These are phyloP conservation scores for Nautilus pompilius DNA, from an alignment of 1,140 invertebrate species.

Conservation along the genomic window DNA sequence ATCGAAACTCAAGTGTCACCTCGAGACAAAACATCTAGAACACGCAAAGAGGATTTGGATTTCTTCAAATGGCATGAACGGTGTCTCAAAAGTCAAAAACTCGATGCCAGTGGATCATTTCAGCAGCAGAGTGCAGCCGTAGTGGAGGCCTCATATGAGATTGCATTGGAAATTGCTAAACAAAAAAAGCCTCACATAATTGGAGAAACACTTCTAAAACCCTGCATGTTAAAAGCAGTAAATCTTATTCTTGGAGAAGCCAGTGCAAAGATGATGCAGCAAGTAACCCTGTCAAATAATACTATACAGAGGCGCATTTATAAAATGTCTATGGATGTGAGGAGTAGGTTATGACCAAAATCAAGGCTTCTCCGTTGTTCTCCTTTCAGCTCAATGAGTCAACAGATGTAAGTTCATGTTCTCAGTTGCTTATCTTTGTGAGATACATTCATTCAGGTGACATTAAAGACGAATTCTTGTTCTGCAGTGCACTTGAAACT, in stretches of 20 bases:
- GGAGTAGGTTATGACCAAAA: background rate
- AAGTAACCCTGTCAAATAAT: background rate
- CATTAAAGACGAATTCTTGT: constrained; percentile 2
- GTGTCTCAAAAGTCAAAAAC: background rate
- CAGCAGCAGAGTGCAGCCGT: constrained; percentile 1
- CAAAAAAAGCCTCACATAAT: background rate
- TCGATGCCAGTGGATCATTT: no score
- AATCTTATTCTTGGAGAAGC: background rate
- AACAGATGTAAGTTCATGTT: background rate
- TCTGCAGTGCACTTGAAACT: background rate
- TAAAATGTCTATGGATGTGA: constrained; percentile 2
- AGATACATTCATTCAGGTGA: background rate
- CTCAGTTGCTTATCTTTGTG: constrained; percentile 1
- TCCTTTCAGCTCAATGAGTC: background rate
- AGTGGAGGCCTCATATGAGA: no score
- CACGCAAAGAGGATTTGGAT: background rate
- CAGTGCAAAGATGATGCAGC: background rate
- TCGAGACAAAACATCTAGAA: background rate
- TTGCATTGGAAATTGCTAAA: no score
- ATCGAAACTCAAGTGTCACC: constrained; percentile 2
- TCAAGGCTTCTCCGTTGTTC: background rate
- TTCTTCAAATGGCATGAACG: background rate
- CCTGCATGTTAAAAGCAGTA: background rate
- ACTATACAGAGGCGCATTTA: background rate
- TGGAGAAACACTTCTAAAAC: background rate